phyloP scores from a whole-genome alignment of 2,113 vertebrate species.

The Nanorana parkeri region DNA sequence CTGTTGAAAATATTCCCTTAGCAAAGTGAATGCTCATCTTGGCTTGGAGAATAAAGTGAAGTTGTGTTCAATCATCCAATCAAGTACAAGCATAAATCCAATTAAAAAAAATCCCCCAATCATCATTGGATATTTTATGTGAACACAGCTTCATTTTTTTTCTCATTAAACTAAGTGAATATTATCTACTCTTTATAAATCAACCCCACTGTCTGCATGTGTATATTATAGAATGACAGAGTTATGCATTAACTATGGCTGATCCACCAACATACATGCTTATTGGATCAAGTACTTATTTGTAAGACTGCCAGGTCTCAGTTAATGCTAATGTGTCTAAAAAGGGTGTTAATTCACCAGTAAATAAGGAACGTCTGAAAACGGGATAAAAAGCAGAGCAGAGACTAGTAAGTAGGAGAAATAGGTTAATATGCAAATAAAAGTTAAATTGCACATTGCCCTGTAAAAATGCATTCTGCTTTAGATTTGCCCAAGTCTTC shows the following conservation, averaged over 20 bases:
- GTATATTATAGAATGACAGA: background rate
- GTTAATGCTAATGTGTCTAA: conserved; percentile 42
- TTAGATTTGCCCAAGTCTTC: conserved; percentile 25
- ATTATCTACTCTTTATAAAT: no score
- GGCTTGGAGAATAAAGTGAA: no score
- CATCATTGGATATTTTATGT: no score
- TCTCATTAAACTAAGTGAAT: no score
- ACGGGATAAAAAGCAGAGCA: conserved; percentile 47
- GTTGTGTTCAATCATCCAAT: no score
- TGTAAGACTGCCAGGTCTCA: conserved; percentile 19
- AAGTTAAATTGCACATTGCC: conserved; percentile 36
- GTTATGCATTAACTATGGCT: background rate
- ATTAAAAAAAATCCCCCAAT: no score
- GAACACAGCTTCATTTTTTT: no score
- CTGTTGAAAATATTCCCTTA: no score
- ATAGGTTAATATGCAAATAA: conserved; percentile 50
- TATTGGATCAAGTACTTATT: conserved; percentile 40
- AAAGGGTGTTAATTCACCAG: conserved; percentile 47
- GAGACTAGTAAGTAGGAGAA: conserved; percentile 38
- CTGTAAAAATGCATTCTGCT: conserved; percentile 2
- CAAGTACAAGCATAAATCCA: no score
- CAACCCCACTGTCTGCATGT: no score
- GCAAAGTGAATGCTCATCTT: no score
- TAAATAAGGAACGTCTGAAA: conserved; percentile 53
- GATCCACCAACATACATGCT: conserved; percentile 29